These are phyloP conservation scores for Dendrocincla fuliginosa DNA, from an alignment of 2,797 vertebrate genomes.

Conservation along the genomic window DNA sequence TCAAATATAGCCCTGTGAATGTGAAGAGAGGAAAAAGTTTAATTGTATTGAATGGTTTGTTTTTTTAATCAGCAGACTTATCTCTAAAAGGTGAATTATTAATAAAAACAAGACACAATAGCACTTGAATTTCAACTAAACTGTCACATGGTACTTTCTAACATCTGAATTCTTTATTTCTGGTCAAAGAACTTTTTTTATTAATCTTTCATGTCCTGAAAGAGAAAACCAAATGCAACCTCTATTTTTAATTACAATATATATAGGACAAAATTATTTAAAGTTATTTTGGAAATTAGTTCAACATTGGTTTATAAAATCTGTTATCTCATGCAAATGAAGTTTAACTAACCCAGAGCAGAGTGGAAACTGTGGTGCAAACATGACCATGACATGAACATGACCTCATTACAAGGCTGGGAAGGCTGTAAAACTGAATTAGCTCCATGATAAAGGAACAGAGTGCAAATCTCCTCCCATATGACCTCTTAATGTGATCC, in stretches of 20 bases:
- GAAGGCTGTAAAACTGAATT: background rate
- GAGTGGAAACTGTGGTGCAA: rapidly evolving
- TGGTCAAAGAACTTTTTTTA: background rate
- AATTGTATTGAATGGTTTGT: background rate
- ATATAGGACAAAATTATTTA: background rate
- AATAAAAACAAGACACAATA: background rate
- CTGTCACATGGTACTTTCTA: background rate
- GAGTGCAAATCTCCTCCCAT: background rate
- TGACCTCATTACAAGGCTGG: background rate
- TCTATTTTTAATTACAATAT: background rate
- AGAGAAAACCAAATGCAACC: background rate
- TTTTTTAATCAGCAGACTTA: background rate
- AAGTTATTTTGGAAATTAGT: background rate
- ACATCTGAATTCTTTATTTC: background rate
- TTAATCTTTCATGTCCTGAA: background rate
- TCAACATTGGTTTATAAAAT: background rate
- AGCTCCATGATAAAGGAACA: background rate
- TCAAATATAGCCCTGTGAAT: background rate
- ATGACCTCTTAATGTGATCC: background rate
- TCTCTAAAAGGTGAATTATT: background rate
- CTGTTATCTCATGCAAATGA: background rate
- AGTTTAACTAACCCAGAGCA: background rate
- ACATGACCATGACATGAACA: background rate
- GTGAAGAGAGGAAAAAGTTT: background rate
- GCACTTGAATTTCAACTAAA: background rate